Percentiles rank a stretch among this genome's conserved stretches.
Conservation (phyloP, 1,140 invertebrate species). For the Drosophila repleta region DNA sequence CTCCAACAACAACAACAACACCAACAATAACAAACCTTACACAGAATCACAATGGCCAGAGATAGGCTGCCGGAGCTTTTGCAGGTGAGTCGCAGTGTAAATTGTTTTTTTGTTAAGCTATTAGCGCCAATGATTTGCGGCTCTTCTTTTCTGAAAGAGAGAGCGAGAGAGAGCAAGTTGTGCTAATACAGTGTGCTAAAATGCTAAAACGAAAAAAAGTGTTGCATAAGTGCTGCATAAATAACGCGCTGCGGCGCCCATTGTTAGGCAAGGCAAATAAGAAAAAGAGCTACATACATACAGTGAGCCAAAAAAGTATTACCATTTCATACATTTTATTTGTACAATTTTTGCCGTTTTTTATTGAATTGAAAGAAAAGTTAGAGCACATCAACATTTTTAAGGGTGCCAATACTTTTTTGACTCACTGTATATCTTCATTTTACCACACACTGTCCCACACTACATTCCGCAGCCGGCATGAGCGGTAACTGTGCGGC, state of each 20-base stretch:
- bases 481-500: background rate
- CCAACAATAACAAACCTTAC: background rate
- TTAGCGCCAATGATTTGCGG: background rate
- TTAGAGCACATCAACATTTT: no score
- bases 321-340: no score
- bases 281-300: no score
- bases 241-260: no score
- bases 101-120: constrained; percentile 1
- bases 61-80: constrained; percentile 80
- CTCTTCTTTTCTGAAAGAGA: background rate
- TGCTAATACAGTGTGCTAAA: constrained; percentile 12
- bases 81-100: constrained; percentile 62
- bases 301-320: no score
- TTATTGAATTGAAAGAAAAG: no score
- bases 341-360: no score
- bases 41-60: constrained; percentile 60
- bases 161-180: constrained; percentile 2
- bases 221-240: constrained; percentile 6
- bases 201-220: background rate
- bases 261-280: background rate
- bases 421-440: no score
- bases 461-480: background rate
- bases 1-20: constrained; percentile 26
- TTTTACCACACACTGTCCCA: no score
- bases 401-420: no score